Base-by-base conservation (phyloP, 1,140 invertebrate species). In the Drosophila fuyamai region DNA sequence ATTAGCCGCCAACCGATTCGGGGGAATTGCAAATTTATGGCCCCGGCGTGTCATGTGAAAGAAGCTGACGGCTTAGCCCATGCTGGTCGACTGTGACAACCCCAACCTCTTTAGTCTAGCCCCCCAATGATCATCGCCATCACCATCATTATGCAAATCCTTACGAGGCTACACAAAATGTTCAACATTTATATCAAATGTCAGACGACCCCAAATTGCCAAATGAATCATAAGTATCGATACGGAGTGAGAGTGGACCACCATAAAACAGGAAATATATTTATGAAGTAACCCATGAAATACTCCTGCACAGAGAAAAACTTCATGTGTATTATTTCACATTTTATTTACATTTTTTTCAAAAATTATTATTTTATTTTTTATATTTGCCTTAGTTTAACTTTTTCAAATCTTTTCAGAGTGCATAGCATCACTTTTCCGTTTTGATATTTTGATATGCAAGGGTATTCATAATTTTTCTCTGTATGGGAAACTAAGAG, bases 251-350 rank as follows among this genome's bases (percentile, higher is more conserved):
- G 48, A 53, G 46, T 27, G 57, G 83, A 88, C 83, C 83, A 88
- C 83, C 79, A 74, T 63, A 75, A 89, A 88, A 89, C 83, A 88
- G 83, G 83, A 86, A 88, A 88, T 88, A 86, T 72, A 76, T 76
- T 79, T 68, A 82, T 80, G 66, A 81, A 59, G 63, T 57, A 38
- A 86, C 75, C 77, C 81, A 50, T 72, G 72, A 80, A 67, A 73
- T 58, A 29, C 59, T 35, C 23, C 1, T 65, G 47, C 65, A 68
- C 18, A 38, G 48, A 68, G 48, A 58, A 58, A 53, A 53, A 14
- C 12, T 12, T 0, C 0, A 53, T 1, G 3, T 47, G 1, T 3
- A 0, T 13, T 13, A 29, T 2, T 56, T 27, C 1, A 6, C 2
- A n/a, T 48, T 29, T n/a, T 18, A 47, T 47, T 10, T 4, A 23